Conservation (phyloP, 2,797 vertebrate genomes). For the Luscinia megarhynchos region DNA sequence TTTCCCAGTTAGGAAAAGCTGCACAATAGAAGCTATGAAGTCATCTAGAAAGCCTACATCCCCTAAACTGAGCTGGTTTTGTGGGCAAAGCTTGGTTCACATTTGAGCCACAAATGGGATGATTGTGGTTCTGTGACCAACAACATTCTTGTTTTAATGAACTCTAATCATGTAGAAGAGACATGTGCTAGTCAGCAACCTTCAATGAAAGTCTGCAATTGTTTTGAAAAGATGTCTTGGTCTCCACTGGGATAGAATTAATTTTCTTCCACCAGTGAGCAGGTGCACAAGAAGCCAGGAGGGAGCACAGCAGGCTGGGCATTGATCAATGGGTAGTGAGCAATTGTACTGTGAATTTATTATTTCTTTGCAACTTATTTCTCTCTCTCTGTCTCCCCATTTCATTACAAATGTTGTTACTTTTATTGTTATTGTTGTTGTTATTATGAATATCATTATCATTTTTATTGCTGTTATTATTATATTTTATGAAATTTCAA, state of each 20-base stretch:
- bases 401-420: neutral
- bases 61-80: neutral
- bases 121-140: neutral
- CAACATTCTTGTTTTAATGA: neutral
- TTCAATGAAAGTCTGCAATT: neutral
- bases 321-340: neutral
- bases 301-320: neutral
- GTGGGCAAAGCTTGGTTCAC: neutral
- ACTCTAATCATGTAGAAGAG: neutral
- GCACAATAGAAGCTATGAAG: neutral
- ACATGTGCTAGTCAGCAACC: rapidly evolving
- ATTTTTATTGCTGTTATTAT: neutral
- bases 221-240: neutral
- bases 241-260: neutral
- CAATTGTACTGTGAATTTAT: neutral
- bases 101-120: neutral
- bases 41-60: neutral
- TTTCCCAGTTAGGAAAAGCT: neutral
- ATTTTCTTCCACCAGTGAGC: neutral
- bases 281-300: neutral
- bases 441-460: neutral
- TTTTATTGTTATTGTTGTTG: neutral
- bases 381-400: neutral
- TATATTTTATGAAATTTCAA: neutral
- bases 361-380: neutral